These are phyloP conservation scores for Grammomys dolichurus DNA, from an alignment of 2,113 vertebrate species.

Conservation along the genomic window DNA sequence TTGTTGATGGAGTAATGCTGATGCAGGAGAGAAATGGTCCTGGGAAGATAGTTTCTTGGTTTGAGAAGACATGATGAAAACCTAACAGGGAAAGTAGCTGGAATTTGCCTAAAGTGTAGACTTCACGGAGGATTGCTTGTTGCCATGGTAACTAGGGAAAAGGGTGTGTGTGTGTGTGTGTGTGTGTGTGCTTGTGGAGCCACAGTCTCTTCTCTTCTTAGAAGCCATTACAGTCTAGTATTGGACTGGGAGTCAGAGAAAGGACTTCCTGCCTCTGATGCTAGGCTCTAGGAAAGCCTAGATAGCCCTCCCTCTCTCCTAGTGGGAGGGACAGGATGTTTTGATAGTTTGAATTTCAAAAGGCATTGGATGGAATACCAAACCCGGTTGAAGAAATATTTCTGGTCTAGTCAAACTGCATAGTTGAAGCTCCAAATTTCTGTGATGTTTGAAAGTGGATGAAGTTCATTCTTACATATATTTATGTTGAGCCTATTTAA, in stretches of 20 bases:
- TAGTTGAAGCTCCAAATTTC: not conserved
- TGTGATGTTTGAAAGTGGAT: constrained; percentile 45
- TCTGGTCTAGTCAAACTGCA: not conserved
- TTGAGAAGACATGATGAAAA: not conserved
- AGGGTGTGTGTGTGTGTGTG: no score
- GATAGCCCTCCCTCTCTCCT: not conserved
- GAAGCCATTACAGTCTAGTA: not conserved
- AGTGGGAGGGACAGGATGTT: not conserved
- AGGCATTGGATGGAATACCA: constrained; percentile 49
- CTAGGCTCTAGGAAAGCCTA: not conserved
- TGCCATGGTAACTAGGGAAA: not conserved
- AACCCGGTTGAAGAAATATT: constrained; percentile 52
- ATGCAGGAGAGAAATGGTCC: not conserved
- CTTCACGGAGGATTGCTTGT: constrained; percentile 40
- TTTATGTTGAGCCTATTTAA: not conserved
- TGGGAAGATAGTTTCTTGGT: not conserved
- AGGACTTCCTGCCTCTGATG: not conserved
- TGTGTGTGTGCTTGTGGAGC: no score
- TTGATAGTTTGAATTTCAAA: constrained; percentile 42
- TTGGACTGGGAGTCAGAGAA: not conserved
- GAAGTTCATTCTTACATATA: not conserved
- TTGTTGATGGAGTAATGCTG: no score
- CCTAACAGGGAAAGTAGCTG: not conserved
- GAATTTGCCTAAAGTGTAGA: constrained; percentile 31
- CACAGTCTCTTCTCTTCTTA: not conserved